These are phyloP conservation scores for Zoanthus sansibaricus DNA, from an alignment of 92 coral and sea anemone species.

Conservation along the genomic window DNA sequence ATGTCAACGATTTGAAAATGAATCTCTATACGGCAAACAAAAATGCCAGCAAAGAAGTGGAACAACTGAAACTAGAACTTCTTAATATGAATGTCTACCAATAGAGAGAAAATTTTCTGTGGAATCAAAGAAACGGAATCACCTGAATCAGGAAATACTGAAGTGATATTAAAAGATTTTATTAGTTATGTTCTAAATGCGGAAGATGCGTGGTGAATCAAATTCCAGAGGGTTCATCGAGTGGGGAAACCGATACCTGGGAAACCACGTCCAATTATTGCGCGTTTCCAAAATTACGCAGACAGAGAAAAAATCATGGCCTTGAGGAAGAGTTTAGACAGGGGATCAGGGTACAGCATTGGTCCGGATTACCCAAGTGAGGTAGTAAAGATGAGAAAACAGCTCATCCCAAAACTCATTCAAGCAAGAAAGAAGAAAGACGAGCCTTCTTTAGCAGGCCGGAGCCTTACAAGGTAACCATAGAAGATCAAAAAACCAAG, in stretches of 20 bases:
- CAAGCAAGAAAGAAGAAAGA: not conserved
- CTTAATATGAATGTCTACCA: too few relatives aligned
- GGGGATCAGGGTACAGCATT: not conserved
- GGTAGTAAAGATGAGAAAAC: not conserved
- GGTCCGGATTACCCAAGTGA: not conserved
- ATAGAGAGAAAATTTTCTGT: too few relatives aligned
- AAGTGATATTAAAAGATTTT: not conserved
- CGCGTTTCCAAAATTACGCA: not conserved
- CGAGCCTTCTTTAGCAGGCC: not conserved
- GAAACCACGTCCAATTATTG: not conserved
- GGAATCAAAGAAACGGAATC: not conserved
- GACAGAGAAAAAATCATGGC: not conserved
- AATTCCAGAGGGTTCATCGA: too few relatives aligned
- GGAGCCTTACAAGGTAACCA: not conserved
- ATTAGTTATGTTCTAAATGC: not conserved
- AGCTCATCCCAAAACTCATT: too few relatives aligned
- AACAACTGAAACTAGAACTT: too few relatives aligned
- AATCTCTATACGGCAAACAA: not conserved
- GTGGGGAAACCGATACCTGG: not conserved
- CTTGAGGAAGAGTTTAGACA: too few relatives aligned
- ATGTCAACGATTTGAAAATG: not conserved
- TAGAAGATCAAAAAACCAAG: not conserved
- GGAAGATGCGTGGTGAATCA: not conserved
- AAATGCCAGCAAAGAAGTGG: not conserved
- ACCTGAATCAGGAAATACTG: not conserved